phyloP scores from a whole-genome alignment of 2,113 vertebrate genomes.

The Heterocephalus glaber region DNA sequence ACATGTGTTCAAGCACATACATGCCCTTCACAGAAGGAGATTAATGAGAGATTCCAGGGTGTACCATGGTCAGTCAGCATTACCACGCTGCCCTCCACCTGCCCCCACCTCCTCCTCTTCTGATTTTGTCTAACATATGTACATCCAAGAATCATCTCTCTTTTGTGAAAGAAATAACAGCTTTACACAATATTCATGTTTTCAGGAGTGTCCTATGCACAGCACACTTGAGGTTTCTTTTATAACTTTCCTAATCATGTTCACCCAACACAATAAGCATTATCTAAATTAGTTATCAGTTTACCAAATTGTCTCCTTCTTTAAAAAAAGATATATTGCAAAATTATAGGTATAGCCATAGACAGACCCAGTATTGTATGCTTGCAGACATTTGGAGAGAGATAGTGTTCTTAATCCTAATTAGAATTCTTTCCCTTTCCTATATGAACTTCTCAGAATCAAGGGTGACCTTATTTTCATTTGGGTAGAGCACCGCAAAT shows the following conservation, averaged over 20 bases:
- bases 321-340: slow-evolving; percentile 83
- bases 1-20: background rate
- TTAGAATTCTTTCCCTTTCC: slow-evolving; percentile 83
- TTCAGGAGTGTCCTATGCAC: slow-evolving; percentile 72
- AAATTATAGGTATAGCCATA: slow-evolving; percentile 88
- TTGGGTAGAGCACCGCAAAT: slow-evolving; percentile 81
- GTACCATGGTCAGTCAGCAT: background rate
- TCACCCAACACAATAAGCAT: slow-evolving; percentile 87
- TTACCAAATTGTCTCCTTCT: slow-evolving; percentile 86
- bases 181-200: slow-evolving; percentile 74
- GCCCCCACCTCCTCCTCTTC: background rate
- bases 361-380: slow-evolving; percentile 84
- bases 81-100: background rate
- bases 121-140: slow-evolving; percentile 48
- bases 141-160: slow-evolving; percentile 47
- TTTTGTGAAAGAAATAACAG: slow-evolving; percentile 59
- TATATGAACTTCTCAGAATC: slow-evolving; percentile 83
- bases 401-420: slow-evolving; percentile 91
- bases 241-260: slow-evolving; percentile 87
- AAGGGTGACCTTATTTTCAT: slow-evolving; percentile 87
- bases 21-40: slow-evolving; percentile 11
- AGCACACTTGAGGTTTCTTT: slow-evolving; percentile 82
- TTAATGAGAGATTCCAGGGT: background rate
- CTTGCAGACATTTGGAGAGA: slow-evolving; percentile 85
- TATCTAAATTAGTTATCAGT: slow-evolving; percentile 91